These are phyloP conservation scores for Vanessa tameamea DNA, from an alignment of 1,140 invertebrate species.

Conservation along the genomic window DNA sequence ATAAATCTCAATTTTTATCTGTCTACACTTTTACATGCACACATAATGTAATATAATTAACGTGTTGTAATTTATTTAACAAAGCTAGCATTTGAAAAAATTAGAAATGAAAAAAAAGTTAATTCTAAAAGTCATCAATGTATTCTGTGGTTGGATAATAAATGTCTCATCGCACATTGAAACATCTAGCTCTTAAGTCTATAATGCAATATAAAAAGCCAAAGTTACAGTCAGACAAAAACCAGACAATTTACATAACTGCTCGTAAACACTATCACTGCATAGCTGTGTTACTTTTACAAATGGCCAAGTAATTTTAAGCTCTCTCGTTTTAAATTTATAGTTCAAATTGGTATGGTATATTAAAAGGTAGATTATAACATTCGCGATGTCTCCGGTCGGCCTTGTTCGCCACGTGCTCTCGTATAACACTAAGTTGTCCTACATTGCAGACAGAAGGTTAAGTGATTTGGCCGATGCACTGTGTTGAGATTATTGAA, in stretches of 20 bases:
- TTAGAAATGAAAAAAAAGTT: background rate
- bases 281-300: slow-evolving; percentile 8
- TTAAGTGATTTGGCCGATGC: slow-evolving; percentile 2
- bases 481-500: slow-evolving; percentile 1
- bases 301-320: background rate
- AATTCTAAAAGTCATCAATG: background rate
- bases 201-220: background rate
- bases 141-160: slow-evolving; percentile 7
- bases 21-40: too few species aligned
- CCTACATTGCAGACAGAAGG: slow-evolving; percentile 27
- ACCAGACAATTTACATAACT: slow-evolving; percentile 52
- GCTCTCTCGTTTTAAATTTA: background rate
- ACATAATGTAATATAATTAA: background rate
- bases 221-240: slow-evolving; percentile 36
- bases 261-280: slow-evolving; percentile 27
- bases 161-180: background rate
- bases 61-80: background rate
- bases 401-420: slow-evolving; percentile 60
- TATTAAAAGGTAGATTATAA: slow-evolving; percentile 10
- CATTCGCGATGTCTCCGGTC: slow-evolving; percentile 30
- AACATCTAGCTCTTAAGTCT: background rate
- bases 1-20: too few species aligned
- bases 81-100: background rate
- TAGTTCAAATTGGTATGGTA: slow-evolving; percentile 15
- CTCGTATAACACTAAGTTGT: slow-evolving; percentile 18